A percentile compares a stretch with the other conserved stretches of the same genome.
Evolutionary conservation across 2,113 vertebrate genomes (phyloP).

Genomic region (Tympanuchus pallidicinctus): DNA sequence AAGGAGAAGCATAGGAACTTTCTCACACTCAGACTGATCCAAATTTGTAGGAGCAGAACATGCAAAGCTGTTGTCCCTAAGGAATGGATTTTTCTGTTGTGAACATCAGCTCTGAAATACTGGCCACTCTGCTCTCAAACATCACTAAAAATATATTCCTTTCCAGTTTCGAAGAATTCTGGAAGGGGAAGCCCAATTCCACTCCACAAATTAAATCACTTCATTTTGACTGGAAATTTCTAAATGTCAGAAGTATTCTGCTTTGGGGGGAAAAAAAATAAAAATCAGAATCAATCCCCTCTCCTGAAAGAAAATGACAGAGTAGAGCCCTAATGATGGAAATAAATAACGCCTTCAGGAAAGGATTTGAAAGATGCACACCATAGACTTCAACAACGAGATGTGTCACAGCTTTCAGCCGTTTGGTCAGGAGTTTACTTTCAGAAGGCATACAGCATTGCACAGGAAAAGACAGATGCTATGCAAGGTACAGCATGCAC

Average conservation of each 20-base stretch:
- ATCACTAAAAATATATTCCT: conserved; percentile 7
- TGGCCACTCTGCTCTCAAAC: neutral
- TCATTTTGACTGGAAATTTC: neutral
- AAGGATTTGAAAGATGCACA: neutral
- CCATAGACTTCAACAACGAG: neutral
- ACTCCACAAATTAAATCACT: neutral
- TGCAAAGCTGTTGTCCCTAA: neutral
- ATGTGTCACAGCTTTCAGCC: neutral
- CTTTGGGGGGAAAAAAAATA: neutral
- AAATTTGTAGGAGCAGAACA: neutral
- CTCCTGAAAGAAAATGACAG: neutral
- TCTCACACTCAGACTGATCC: neutral
- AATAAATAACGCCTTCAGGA: neutral
- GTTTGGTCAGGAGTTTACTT: neutral
- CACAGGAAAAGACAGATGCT: neutral
- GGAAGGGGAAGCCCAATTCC: neutral
- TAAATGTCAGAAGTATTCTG: neutral
- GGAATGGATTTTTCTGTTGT: neutral
- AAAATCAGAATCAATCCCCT: neutral
- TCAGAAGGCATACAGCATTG: neutral
- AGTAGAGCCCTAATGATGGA: neutral
- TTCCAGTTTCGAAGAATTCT: neutral
- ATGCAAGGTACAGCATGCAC: neutral
- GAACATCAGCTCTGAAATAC: neutral
- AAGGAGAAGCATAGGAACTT: neutral